Evolutionary conservation across 2,113 vertebrate species (phyloP).

Genomic region (Rhinoptilus africanus): DNA sequence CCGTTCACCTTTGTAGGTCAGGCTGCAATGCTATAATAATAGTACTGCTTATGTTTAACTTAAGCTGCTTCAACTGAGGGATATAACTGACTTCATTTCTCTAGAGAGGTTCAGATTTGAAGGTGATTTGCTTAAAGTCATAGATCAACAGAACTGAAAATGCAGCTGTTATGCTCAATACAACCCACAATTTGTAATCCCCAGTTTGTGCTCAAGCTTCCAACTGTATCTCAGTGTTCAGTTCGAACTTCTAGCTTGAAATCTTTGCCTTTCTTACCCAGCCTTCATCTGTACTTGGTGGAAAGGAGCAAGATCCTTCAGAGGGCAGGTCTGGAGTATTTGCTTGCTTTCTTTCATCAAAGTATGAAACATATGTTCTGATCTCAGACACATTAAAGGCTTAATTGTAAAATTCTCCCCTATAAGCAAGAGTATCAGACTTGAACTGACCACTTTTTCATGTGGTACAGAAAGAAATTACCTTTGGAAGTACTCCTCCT

Average conservation of each 20-base stretch:
- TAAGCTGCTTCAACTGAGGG: not conserved
- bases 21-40: not conserved
- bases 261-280: not conserved
- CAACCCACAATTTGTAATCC: not conserved
- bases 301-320: not conserved
- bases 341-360: not conserved
- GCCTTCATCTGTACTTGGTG: not conserved
- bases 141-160: not conserved
- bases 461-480: not conserved
- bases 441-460: not conserved
- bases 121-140: constrained; percentile 21
- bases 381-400: not conserved
- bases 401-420: not conserved
- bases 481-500: not conserved
- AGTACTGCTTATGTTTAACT: not conserved
- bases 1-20: constrained; percentile 6
- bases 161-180: not conserved
- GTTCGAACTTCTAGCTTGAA: not conserved
- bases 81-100: not conserved
- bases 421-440: not conserved
- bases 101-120: not conserved
- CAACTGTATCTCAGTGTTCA: not conserved
- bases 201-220: not conserved
- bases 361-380: not conserved
- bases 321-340: not conserved